Percentiles rank a stretch among this genome's conserved stretches.
These are phyloP conservation scores for Galerucella calmariensis DNA, from an alignment of 2,888 invertebrate species.

Conservation along the genomic window DNA sequence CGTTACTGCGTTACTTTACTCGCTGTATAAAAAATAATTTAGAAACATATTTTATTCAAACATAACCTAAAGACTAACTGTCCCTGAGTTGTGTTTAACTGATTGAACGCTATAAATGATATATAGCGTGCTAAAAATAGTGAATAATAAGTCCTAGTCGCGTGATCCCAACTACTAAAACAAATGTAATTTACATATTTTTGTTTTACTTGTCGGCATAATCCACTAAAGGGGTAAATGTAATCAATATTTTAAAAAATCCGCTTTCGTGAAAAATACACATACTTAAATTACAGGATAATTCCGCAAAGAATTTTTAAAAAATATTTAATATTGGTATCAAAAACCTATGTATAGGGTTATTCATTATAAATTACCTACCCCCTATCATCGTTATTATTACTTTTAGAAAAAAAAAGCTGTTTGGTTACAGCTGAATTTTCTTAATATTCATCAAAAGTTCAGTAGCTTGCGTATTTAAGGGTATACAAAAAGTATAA, in stretches of 20 bases:
- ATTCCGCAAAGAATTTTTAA: neutral
- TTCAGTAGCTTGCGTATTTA: no score
- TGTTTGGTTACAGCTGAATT: no score
- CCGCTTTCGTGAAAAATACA: neutral
- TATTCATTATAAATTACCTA: no score
- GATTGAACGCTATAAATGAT: neutral
- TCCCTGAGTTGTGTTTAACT: neutral
- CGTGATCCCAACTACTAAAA: neutral
- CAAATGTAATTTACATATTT: neutral
- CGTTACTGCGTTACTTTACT: no score
- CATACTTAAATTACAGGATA: neutral
- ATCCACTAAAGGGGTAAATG: neutral
- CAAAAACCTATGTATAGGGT: no score
- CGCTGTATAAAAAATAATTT: no score
- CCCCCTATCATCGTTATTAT: no score
- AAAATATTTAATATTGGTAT: no score
- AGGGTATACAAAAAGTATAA: no score
- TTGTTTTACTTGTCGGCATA: neutral
- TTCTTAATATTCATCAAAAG: no score
- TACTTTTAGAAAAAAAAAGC: no score
- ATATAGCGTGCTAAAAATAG: constrained; percentile 2
- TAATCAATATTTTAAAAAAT: neutral
- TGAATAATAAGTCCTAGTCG: neutral
- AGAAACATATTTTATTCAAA: no score
- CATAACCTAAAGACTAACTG: neutral